phyloP scores from a whole-genome alignment of 1,140 invertebrate species.

The Listronotus oregonensis region DNA sequence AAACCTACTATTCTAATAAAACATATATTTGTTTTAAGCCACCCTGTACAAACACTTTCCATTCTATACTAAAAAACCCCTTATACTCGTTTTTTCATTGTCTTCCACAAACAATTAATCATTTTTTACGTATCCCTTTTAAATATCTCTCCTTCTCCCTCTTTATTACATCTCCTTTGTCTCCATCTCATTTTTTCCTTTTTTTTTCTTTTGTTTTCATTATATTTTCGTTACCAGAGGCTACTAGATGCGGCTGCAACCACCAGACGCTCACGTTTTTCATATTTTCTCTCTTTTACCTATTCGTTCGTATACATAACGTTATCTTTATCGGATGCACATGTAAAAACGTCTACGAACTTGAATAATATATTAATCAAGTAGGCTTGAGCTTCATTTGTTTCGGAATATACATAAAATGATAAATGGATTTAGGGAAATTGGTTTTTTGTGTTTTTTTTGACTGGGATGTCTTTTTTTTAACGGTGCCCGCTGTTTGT shows the following conservation, averaged over 20 bases:
- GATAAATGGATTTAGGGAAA: conserved; percentile 32
- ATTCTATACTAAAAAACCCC: neutral
- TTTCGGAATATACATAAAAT: conserved; percentile 35
- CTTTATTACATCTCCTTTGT: conserved; percentile 19
- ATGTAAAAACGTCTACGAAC: neutral
- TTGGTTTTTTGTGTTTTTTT: conserved; percentile 21
- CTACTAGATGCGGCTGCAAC: conserved; percentile 21
- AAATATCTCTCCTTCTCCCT: neutral
- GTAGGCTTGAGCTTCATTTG: conserved; percentile 25
- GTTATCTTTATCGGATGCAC: neutral
- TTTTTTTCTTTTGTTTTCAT: conserved; percentile 20
- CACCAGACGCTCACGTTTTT: neutral
- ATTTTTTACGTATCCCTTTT: conserved; percentile 23
- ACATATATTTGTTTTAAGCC: neutral
- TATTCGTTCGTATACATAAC: too few relatives aligned
- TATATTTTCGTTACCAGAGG: conserved; percentile 36
- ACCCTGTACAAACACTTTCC: neutral
- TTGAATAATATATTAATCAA: conserved; percentile 31
- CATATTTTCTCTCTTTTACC: neutral
- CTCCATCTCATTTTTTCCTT: neutral
- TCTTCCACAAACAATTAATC: conserved; percentile 18
- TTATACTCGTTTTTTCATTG: neutral
- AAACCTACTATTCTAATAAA: neutral
- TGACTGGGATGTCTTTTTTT: conserved; percentile 8
- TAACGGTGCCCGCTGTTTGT: neutral